phyloP scores from a whole-genome alignment of 2,113 vertebrate species.

The Pampusana beccarii region DNA sequence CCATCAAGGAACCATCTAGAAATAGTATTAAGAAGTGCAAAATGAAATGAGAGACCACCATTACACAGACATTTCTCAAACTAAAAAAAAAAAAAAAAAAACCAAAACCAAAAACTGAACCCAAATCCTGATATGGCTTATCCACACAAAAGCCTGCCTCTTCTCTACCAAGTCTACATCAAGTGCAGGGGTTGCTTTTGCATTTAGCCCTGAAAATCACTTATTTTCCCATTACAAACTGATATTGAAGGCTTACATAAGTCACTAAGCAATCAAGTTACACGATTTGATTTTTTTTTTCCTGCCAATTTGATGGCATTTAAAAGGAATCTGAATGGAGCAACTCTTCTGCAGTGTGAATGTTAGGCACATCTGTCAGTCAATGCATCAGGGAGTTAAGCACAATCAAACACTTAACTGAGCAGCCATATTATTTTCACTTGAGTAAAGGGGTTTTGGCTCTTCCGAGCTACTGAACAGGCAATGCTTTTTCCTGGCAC shows the following conservation, averaged over 20 bases:
- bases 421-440: constrained; percentile 49
- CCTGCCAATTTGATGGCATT: constrained; percentile 14
- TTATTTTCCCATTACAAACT: neutral
- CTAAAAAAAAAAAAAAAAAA: neutral
- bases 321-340: constrained; percentile 11
- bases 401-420: constrained; percentile 42
- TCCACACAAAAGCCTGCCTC: neutral
- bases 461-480: neutral
- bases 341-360: neutral
- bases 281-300: neutral
- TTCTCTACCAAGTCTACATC: neutral
- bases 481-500: neutral
- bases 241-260: neutral
- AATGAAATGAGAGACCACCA: neutral
- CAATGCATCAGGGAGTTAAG: constrained; percentile 13
- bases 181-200: neutral
- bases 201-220: neutral
- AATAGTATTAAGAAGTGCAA: neutral
- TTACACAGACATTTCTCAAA: neutral
- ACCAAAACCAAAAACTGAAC: too few species aligned
- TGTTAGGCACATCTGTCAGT: constrained; percentile 13
- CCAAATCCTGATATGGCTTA: fast-evolving
- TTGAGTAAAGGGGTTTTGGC: constrained; percentile 16
- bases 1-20: neutral
- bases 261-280: constrained; percentile 1